Base-by-base conservation (phyloP, 2,113 vertebrate species). In the Ceyx margarethae region DNA sequence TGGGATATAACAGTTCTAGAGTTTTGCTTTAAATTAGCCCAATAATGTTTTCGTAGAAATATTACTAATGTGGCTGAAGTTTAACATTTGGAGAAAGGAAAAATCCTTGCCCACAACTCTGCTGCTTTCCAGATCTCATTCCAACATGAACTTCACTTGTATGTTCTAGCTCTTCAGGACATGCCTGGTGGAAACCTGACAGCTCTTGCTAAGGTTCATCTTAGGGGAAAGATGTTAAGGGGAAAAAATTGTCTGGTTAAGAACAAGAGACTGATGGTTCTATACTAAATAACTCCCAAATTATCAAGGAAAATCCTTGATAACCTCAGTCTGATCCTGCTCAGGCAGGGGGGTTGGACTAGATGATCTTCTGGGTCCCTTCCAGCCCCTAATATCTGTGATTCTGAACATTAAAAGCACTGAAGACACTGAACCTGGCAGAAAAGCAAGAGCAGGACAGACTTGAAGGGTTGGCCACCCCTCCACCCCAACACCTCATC, bases 11-110 rank as follows among this genome's bases (percentile, higher is more conserved):
- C 60, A 74, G 79, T 76, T 93, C 60, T 71, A 72, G 61, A 92
- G 50, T 87, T 89, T 96, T 95, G 85, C 46, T 93, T 93, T 90
- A 91, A 74, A 89, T 91, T 82, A 90, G 46, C 37, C 40, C 18
- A 93, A 26, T 74, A 85, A 85, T 58, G 26, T 87, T 90, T 95
- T 62, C 56, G 66, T 33, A 95, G 87, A 89, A 90, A 81, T 72
- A 90, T 21, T 86, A 86, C 33, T 76, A 86, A 69, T 1, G 0
- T 68, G 54, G 76, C 61, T 65, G 28, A 56, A 86, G 50, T 29
- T 85, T 81, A 94, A 79, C 42, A 82, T 75, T 82, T 69, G 67
- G 54, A 84, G 93, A 91, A 90, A 1, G 9, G n/a, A 91, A 87
- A 85, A 93, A 84, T 46, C 65, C 50, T 94, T 91, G 82, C 73